A percentile compares a stretch with the other conserved stretches of the same genome.
Conservation (phyloP, 2,888 invertebrate genomes). For the Catotricha subobsoleta region DNA sequence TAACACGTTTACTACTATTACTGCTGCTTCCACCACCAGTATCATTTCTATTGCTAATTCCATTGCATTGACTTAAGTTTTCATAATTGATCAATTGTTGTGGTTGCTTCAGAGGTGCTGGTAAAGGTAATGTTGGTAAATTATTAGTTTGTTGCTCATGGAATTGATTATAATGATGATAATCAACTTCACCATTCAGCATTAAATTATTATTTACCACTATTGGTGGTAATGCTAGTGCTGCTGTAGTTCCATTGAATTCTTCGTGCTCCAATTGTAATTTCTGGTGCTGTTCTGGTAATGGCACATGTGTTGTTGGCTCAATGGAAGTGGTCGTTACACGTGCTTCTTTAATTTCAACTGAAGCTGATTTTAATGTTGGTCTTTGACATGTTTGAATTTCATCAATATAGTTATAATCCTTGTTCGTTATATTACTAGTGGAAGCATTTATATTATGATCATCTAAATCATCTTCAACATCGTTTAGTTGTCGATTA, state of each 20-base stretch:
- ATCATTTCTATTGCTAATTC: too few relatives aligned
- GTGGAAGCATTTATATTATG: not conserved
- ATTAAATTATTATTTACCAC: not conserved
- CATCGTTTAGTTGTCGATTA: too few relatives aligned
- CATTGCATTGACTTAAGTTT: not conserved
- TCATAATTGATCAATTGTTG: not conserved
- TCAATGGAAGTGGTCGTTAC: conserved; percentile 13
- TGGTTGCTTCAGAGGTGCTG: not conserved
- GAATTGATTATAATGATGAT: conserved; percentile 6
- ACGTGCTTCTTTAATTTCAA: conserved; percentile 17
- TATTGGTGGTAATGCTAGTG: not conserved
- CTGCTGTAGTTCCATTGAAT: too few relatives aligned
- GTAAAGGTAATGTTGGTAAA: conserved; percentile 3
- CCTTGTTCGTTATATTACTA: conserved; percentile 6
- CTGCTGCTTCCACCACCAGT: too few relatives aligned
- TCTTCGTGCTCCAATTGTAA: too few relatives aligned
- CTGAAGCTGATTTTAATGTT: too few relatives aligned
- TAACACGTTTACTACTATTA: too few relatives aligned
- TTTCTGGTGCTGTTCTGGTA: not conserved
- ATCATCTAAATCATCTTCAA: too few relatives aligned
- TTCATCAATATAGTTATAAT: conserved; percentile 6
- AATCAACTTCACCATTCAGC: not conserved
- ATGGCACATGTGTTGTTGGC: not conserved
- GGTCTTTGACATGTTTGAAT: not conserved
- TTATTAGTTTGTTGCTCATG: not conserved